Conservation (phyloP, 1,140 invertebrate species). For the Cyphomyrmex costatus region DNA sequence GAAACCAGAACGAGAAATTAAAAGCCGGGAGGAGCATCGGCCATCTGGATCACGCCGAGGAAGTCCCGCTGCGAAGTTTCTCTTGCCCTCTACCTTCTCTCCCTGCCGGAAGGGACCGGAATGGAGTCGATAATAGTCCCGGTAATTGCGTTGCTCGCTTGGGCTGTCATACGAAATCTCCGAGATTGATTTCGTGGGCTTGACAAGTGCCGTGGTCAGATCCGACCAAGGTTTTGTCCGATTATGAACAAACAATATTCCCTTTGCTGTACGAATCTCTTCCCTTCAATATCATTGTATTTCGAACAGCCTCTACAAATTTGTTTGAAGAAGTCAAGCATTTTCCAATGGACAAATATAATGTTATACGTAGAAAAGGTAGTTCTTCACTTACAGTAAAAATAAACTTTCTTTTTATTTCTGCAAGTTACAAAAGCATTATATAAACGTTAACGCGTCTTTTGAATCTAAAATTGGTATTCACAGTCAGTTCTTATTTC, state of each 20-base stretch:
- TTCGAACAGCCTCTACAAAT: neutral
- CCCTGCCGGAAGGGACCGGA: constrained; percentile 41
- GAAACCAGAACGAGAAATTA: constrained; percentile 73
- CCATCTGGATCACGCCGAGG: constrained; percentile 14
- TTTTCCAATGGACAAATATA: neutral
- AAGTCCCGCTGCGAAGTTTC: constrained; percentile 43
- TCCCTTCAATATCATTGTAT: neutral
- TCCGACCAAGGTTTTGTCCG: constrained; percentile 6
- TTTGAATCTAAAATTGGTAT: too few species aligned
- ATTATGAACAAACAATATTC: constrained; percentile 14
- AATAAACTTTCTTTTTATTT: neutral
- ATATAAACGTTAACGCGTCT: neutral
- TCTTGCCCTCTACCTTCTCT: neutral
- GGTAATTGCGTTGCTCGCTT: constrained; percentile 61
- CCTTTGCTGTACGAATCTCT: neutral
- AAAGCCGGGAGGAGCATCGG: neutral
- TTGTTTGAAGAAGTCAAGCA: neutral
- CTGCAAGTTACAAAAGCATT: neutral
- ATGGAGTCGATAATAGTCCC: constrained; percentile 61
- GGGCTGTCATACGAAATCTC: constrained; percentile 53
- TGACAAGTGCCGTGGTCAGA: constrained; percentile 35
- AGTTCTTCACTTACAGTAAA: neutral
- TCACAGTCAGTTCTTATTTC: too few species aligned
- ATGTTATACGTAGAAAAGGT: neutral
- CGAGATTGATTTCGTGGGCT: constrained; percentile 54